Percentiles rank a stretch among this genome's conserved stretches.
Conservation (phyloP, 92 coral and sea anemone genomes). For the Ricordea florida region DNA sequence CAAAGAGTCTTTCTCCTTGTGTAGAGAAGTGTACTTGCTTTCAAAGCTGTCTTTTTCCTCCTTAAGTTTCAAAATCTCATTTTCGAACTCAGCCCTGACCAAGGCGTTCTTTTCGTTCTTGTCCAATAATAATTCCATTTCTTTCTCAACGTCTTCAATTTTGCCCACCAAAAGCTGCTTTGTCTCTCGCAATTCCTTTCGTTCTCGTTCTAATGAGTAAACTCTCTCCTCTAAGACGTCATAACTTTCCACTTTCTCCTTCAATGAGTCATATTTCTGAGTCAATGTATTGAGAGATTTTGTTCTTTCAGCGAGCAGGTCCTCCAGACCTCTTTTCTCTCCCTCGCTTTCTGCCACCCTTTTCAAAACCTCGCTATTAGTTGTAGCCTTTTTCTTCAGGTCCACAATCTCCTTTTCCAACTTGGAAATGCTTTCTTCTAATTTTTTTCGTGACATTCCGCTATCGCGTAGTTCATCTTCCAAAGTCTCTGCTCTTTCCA, state of each 20-base stretch:
- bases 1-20: conserved; percentile 63
- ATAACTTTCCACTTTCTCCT: conserved; percentile 71
- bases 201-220: conserved; percentile 80
- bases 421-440: conserved; percentile 45
- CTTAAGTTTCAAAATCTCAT: conserved; percentile 31
- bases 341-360: conserved; percentile 73
- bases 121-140: conserved; percentile 5
- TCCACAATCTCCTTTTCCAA: conserved; percentile 70
- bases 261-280: conserved; percentile 57
- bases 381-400: conserved; percentile 59
- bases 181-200: conserved; percentile 45
- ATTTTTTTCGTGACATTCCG: conserved; percentile 25
- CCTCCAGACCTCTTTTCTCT: conserved; percentile 73
- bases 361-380: conserved; percentile 71
- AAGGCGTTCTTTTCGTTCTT: conserved; percentile 5
- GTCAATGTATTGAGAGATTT: conserved; percentile 56
- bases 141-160: conserved; percentile 6
- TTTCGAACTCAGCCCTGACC: conserved; percentile 16
- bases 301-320: conserved; percentile 49
- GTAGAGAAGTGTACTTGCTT: conserved; percentile 20
- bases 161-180: conserved; percentile 57
- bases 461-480: conserved; percentile 58
- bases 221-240: conserved; percentile 89
- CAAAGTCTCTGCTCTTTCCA: conserved; percentile 45
- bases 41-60: conserved; percentile 51